These are phyloP conservation scores for Andrena flavipes DNA, from an alignment of 2,888 invertebrate species.

Conservation along the genomic window DNA sequence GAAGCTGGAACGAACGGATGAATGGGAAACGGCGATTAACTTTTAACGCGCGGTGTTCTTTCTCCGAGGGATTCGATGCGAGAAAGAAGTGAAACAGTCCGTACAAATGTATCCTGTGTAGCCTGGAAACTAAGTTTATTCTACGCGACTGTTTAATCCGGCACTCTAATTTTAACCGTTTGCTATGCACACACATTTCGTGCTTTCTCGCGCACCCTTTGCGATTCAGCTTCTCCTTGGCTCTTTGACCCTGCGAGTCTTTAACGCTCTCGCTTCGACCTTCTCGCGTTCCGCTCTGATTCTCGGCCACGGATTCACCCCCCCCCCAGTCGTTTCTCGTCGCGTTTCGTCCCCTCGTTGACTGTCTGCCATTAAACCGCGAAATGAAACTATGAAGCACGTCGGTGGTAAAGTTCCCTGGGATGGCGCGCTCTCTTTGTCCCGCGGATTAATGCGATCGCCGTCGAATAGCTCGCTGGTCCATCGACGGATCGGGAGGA, in stretches of 20 bases:
- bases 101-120: not conserved
- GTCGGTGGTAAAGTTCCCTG: not conserved
- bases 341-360: not conserved
- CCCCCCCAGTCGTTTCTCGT: not conserved
- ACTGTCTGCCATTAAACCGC: not conserved
- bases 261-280: not conserved
- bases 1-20: not conserved
- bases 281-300: not conserved
- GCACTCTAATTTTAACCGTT: not conserved
- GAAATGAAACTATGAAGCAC: constrained; percentile 7
- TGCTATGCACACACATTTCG: not conserved
- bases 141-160: not conserved
- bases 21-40: not conserved
- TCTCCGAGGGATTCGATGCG: not conserved
- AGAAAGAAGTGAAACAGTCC: not conserved
- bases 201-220: not conserved
- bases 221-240: not conserved
- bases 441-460: constrained; percentile 38
- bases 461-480: not conserved
- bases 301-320: not conserved
- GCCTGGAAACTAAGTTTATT: not conserved
- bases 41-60: not conserved
- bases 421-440: not conserved
- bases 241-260: not conserved
- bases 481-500: constrained; percentile 22